Evolutionary conservation across 2,888 invertebrate species (phyloP), one percentile per base, ranked within the genome.

Genomic region (Tyria jacobaeae): DNA sequence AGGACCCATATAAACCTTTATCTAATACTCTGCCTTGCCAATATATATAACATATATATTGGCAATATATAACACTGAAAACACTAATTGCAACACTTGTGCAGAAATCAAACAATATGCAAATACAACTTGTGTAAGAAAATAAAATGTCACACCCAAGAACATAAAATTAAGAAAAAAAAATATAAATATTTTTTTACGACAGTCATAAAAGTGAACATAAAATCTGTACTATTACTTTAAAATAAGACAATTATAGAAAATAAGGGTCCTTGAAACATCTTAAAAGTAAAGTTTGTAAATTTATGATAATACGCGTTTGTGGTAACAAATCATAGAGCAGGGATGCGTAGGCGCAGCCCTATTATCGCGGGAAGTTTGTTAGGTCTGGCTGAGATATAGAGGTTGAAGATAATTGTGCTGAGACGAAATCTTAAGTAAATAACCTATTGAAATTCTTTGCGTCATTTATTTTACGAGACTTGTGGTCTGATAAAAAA

Each of bases 271-370:
- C 83, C 81, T 81, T 82, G 78, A 75, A 68, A 75, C 79, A 75
- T 73, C 78, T 62, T 82, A 78, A 75, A 80, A 70, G 79, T 80
- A 75, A 68, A 74, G 80, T 80, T 80, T 73, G 83, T 85, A 84
- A 84, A 85, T 86, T 85, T 86, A 87, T 86, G 85, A 78, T 86
- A 86, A 86, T 86, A 77, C 73, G 71, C 69, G 76, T 80, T 76
- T 71, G 75, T 71, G 73, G 72, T 31, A 56, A 74, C 76, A 76
- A 76, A 76, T 70, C 73, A 76, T 74, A 72, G 74, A 65, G 74
- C 59, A 69, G 58, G 52, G 71, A 44, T 66, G 79, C 79, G 84
- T 84, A 72, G 84, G 84, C 77, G 81, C 72, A 69, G 56, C 69
- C 63, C 71, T 78, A 82, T 84, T 81, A 83, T 82, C 76, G 61